Evolutionary conservation across 2,888 invertebrate species (phyloP).

Genomic region (Boloria euphrosyne): DNA sequence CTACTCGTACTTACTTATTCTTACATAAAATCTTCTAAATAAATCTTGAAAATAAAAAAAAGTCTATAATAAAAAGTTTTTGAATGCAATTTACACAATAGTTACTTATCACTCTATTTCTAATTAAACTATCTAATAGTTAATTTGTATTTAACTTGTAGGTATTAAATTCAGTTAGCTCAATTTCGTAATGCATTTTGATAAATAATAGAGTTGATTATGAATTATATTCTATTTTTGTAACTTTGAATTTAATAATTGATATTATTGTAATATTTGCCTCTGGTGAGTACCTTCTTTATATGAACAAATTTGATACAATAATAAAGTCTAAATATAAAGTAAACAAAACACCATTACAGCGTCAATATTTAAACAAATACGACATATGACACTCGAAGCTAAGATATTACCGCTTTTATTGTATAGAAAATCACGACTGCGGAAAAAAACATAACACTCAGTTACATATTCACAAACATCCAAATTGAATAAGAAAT

Average conservation of each 20-base stretch:
- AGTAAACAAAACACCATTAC: not conserved
- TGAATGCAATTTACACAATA: constrained; percentile 21
- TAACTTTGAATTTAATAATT: constrained; percentile 1
- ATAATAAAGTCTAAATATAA: not conserved
- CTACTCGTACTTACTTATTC: constrained; percentile 9
- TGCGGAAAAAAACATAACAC: not conserved
- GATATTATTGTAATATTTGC: not conserved
- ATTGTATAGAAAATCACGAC: not conserved
- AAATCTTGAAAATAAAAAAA: constrained; percentile 17
- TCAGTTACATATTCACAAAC: not conserved
- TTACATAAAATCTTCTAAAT: constrained; percentile 1
- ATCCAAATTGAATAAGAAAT: not conserved
- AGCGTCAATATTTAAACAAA: not conserved
- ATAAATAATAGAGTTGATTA: constrained; percentile 7
- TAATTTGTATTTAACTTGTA: constrained; percentile 6
- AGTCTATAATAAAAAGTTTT: not conserved
- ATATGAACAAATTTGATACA: not conserved
- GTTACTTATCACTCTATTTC: constrained; percentile 18
- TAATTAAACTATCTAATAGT: constrained; percentile 17
- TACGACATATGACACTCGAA: not conserved
- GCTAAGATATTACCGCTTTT: not conserved
- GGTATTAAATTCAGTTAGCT: constrained; percentile 3
- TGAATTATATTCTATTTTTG: not conserved
- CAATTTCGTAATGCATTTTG: constrained; percentile 12
- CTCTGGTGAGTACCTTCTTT: constrained; percentile 12